Evolutionary conservation across 1,140 invertebrate genomes (phyloP), one percentile per base, ranked within the genome.

Genomic region (Pissodes strobi): DNA sequence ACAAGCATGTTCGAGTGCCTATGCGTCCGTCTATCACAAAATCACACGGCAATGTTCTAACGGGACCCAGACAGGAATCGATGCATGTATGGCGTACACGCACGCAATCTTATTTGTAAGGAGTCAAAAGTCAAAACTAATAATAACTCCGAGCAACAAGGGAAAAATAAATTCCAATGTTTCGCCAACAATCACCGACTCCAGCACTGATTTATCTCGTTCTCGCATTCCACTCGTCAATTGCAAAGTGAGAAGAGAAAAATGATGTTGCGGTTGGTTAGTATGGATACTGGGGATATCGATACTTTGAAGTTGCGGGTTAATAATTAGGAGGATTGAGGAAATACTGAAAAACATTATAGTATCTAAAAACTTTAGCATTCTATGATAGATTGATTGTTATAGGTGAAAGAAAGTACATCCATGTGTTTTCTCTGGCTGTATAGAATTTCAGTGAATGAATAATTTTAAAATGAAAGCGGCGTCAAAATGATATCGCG

Each of bases 61-160:
- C 38, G 53, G 53, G 21, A 25, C 19, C 23, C 15, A 30, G 10
- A 3, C 3, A 37, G 21, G 22, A n/a, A 51, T 51, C 21, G 48
- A 51, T 23, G 22, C 48, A 30, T 57, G 53, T 37, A 57, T 25
- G 38, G 53, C 13, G 4, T 43, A 57, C 38, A 57, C 38, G 38
- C 53, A 57, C 53, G 53, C 53, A 57, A 57, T 41, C 53, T 43
- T 57, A 41, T 57, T 57, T 57, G 37, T 41, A 15, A 41, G 21
- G 39, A 57, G 53, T 57, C 53, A 57, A 57, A 57, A 57, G 53
- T 57, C 53, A 57, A 21, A 57, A 57, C 53, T 57, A 57, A 57
- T 57, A 57, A 57, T 57, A 57, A 57, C 53, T 57, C 3, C 53
- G 9, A 43, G 53, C 53, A 43, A 57, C 15, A 18, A 57, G 22